Evolutionary conservation across 1,140 invertebrate species (phyloP), one percentile per base, ranked within the genome.

Genomic region (Sminthurides bifidus): DNA sequence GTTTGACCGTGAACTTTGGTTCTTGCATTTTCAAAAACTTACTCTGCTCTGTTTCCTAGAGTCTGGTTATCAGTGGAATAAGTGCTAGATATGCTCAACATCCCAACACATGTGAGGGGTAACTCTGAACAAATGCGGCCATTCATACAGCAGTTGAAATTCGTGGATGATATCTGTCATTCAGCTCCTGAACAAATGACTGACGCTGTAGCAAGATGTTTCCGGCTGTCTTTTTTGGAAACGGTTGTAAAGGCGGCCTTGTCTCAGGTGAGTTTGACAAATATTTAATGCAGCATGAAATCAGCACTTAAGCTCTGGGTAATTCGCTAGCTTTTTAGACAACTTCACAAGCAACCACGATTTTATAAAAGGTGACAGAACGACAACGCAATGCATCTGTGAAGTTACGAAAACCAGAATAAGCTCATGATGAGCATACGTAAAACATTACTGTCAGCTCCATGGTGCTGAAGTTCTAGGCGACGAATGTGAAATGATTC

Each of bases 21-120:
- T 44, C 21, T 44, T 44, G 41, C 8, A 15, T 14, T 44, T 10
- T 10, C 33, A 35, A 44, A 15, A 19, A 44, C 23, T 24, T 8
- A 48, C 19, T 23, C 37, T 10, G 30, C 37, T 62, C 15, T 30
- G 27, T 23, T 17, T 52, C 49, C 10, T 30, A 65, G 63, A 59
- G 61, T 49, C 52, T 65, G 15, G 51, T 61, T 0, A 59, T 65
- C 51, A 61, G 59, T 45, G 59, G 59, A 26, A 44, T 65, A 2
- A 59, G 60, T 24, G 63, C 63, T 10, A 61, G 63, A 43, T 65
- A 59, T 46, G 54, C 63, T 35, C 59, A 61, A 51, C 46, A n/a
- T 65, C 6, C 63, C 63, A 38, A 65, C 63, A 21, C 57, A 58
- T 55, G 43, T 26, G 23, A 30, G 52, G 15, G 59, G 46, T 3